Base-by-base conservation (phyloP, 2,797 vertebrate species). In the Cyclopterus lumpus region DNA sequence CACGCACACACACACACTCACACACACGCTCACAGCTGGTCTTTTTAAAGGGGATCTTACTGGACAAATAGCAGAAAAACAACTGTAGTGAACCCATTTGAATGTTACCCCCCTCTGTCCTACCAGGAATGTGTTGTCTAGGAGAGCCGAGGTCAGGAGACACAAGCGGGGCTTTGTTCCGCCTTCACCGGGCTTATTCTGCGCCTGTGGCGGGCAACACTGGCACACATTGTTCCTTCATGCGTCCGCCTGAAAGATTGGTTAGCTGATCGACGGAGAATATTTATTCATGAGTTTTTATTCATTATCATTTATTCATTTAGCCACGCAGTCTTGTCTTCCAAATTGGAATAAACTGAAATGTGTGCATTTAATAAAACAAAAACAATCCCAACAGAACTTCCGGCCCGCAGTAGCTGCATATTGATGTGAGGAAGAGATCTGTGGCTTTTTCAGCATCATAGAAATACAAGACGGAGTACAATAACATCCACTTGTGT, bases 141-240 rank as follows among this genome's bases (percentile, higher is more conserved):
- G 86, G 86, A 86, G 81, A 85, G 80, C 68, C 36, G 84, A 88
- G 91, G 92, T 93, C 89, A 88, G 73, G 85, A 87, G 80, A 90
- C 86, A 94, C 91, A 93, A 92, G 83, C 87, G 65, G 49, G 77
- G 68, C 92, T 92, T 94, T 94, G 92, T 94, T 84, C 80, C 67
- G 48, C 71, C 53, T 87, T 85, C 71, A 68, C 79, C 83, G 75
- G 72, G 67, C 74, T 81, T 77, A 77, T 71, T 86, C 81, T 82
- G 81, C 83, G 82, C 74, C 74, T 82, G 69, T 71, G 64, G 75
- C 81, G 66, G 82, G 81, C 80, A 90, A 89, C 86, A 92, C 78
- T 86, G 79, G 79, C 70, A 54, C 71, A 69, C 79, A 90, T 90
- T 93, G 89, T 93, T 83, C 78, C 58, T 59, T 67, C 68, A 44